Percentiles rank a stretch among this genome's conserved stretches.
phyloP scores from a whole-genome alignment of 2,113 vertebrate species.

The Eonycteris spelaea region DNA sequence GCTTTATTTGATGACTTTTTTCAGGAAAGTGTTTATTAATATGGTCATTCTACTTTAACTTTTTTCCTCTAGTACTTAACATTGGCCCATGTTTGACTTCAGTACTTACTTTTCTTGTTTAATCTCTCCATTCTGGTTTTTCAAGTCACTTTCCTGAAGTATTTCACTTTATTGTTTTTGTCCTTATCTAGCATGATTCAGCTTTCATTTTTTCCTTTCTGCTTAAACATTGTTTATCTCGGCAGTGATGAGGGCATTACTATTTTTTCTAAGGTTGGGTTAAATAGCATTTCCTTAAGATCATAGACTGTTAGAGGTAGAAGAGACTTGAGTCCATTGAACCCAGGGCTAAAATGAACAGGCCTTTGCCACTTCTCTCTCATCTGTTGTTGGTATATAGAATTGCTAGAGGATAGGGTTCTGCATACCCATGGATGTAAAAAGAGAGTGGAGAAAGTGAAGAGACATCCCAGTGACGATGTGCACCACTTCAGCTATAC shows the following conservation, averaged over 20 bases:
- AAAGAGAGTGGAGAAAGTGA: background rate
- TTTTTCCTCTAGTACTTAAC: background rate
- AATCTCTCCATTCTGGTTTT: slow-evolving; percentile 41
- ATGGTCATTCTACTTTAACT: background rate
- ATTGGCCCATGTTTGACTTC: background rate
- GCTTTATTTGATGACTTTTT: background rate
- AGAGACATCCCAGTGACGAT: background rate
- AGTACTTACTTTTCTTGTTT: background rate
- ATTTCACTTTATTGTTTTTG: slow-evolving; percentile 28
- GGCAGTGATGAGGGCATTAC: background rate
- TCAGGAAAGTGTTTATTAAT: slow-evolving; percentile 27
- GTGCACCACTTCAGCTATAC: too few relatives aligned
- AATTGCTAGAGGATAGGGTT: background rate
- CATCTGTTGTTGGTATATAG: background rate
- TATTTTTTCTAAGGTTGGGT: background rate
- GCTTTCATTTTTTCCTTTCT: slow-evolving; percentile 17
- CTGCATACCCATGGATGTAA: background rate
- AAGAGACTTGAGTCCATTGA: background rate
- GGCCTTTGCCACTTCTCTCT: background rate
- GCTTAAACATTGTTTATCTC: background rate
- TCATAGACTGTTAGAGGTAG: background rate
- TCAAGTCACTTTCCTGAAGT: slow-evolving; percentile 35
- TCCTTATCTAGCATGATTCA: slow-evolving; percentile 35
- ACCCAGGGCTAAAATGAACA: background rate
- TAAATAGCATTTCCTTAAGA: background rate